Percentiles rank a stretch among this genome's conserved stretches.
phyloP scores from a whole-genome alignment of 2,797 vertebrate genomes.

The Psittacula echo region DNA sequence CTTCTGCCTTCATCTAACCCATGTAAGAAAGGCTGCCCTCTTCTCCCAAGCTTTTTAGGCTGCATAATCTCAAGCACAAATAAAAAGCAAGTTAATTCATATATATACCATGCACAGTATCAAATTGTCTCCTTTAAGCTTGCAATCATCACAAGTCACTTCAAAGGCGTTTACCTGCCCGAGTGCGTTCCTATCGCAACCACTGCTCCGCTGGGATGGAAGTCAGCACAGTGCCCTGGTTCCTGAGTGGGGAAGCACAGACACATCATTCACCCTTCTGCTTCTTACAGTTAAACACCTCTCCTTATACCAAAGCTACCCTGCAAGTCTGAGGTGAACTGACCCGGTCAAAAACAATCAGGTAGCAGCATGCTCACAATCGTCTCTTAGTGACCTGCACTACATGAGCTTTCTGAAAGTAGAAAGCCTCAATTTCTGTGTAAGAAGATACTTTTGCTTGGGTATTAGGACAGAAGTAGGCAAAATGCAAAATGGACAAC shows the following conservation, averaged over 20 bases:
- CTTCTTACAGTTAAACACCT: neutral
- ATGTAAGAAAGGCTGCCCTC: fast-evolving
- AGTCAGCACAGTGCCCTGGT: constrained; percentile 97
- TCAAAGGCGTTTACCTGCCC: constrained; percentile 86
- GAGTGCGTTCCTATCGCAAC: constrained; percentile 96
- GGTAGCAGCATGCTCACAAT: neutral
- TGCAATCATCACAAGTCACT: neutral
- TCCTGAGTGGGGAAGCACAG: constrained; percentile 81
- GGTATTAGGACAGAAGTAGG: neutral
- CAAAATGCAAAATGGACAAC: neutral
- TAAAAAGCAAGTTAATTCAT: neutral
- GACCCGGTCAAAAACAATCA: neutral
- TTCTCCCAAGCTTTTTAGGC: neutral
- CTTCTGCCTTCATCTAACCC: neutral
- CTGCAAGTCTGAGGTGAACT: neutral
- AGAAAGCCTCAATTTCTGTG: neutral
- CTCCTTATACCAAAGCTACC: neutral
- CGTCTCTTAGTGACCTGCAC: no score
- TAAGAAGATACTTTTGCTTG: neutral
- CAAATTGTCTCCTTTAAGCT: neutral
- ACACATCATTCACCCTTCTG: fast-evolving
- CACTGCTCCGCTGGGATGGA: constrained; percentile 95
- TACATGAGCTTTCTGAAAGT: neutral
- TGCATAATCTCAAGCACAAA: neutral
- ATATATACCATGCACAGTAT: fast-evolving